phyloP scores from a whole-genome alignment of 2,113 vertebrate genomes.

The Salvator merianae region DNA sequence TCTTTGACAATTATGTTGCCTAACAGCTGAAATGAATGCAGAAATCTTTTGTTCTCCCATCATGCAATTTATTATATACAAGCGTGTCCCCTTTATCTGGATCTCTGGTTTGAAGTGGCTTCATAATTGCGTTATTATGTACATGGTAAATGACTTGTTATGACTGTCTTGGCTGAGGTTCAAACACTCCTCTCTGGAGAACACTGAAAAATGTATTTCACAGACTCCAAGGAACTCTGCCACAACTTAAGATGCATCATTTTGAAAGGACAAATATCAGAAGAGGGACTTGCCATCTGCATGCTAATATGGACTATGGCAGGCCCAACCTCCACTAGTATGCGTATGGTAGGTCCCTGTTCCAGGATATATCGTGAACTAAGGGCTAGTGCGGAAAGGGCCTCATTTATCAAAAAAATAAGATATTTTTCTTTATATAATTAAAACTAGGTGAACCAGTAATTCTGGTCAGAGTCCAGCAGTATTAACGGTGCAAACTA shows the following conservation, averaged over 20 bases:
- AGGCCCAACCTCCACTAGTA: too few species aligned
- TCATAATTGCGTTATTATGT: conserved; percentile 22
- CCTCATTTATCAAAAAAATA: too few species aligned
- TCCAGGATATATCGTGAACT: too few species aligned
- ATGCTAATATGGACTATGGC: too few species aligned
- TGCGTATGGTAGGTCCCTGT: too few species aligned
- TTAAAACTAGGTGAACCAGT: too few species aligned
- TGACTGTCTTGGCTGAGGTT: not conserved
- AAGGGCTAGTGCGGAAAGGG: too few species aligned
- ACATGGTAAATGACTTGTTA: conserved; percentile 2
- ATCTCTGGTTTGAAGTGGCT: conserved; percentile 5
- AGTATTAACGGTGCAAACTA: too few species aligned
- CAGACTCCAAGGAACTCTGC: not conserved
- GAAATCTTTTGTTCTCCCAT: not conserved
- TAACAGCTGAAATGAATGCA: not conserved
- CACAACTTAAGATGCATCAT: not conserved
- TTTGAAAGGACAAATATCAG: not conserved
- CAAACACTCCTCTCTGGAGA: not conserved
- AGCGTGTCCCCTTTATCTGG: conserved; percentile 2
- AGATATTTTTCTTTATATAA: too few species aligned
- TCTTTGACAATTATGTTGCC: not conserved
- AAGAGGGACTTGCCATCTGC: too few species aligned
- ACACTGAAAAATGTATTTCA: not conserved
- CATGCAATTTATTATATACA: conserved; percentile 8
- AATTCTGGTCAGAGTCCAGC: too few species aligned